A percentile compares a stretch with the other conserved stretches of the same genome.
Conservation (phyloP, 2,113 vertebrate species). For the Microtus pennsylvanicus region DNA sequence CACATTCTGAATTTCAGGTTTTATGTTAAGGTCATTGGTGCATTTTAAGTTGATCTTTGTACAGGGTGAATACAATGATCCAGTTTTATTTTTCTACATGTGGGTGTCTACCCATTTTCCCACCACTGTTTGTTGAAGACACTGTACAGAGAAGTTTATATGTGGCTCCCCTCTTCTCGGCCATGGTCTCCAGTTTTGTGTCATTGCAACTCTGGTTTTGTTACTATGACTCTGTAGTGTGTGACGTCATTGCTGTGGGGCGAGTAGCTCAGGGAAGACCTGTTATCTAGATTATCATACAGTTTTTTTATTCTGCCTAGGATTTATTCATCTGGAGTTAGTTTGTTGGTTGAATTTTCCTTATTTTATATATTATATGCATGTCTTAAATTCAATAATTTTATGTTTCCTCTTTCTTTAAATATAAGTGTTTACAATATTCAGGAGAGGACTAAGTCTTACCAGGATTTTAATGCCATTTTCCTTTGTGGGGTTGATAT, state of each 20-base stretch:
- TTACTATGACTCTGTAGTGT: neutral
- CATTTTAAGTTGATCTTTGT: neutral
- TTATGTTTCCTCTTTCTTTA: neutral
- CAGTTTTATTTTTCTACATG: neutral
- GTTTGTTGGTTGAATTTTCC: neutral
- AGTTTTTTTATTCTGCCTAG: neutral
- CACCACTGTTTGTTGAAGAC: neutral
- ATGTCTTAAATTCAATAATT: neutral
- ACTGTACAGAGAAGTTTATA: no score
- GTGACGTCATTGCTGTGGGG: no score
- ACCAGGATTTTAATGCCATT: neutral
- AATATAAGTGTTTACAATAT: neutral
- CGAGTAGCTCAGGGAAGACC: neutral
- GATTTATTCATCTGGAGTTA: neutral
- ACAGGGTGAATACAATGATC: neutral
- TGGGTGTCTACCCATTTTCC: neutral
- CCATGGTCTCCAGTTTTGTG: no score
- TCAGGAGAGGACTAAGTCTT: neutral
- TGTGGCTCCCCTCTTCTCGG: neutral
- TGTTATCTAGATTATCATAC: no score
- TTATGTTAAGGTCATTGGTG: neutral
- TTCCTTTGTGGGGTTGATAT: neutral
- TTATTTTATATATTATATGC: neutral
- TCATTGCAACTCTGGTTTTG: neutral
- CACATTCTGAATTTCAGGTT: neutral